phyloP scores from a whole-genome alignment of 2,113 vertebrate species.

The Daboia siamensis region DNA sequence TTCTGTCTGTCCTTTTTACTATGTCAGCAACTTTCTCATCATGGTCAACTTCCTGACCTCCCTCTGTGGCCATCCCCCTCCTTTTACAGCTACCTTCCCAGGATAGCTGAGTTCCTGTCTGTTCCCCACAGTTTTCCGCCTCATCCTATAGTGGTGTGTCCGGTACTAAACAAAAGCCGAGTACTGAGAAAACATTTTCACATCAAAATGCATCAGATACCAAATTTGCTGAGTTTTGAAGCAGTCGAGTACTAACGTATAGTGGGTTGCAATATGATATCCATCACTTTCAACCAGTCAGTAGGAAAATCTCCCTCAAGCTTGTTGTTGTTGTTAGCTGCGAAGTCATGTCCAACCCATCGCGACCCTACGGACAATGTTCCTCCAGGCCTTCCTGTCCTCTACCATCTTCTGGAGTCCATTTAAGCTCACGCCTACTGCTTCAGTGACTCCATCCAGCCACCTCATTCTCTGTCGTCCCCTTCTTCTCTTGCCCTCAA shows the following conservation, averaged over 20 bases:
- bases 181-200: background rate
- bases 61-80: background rate
- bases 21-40: background rate
- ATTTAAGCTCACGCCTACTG: no score
- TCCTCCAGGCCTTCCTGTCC: no score
- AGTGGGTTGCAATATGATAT: background rate
- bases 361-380: no score
- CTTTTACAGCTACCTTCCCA: background rate
- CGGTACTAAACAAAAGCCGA: background rate
- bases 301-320: background rate
- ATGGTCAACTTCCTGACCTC: background rate
- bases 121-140: background rate
- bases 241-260: background rate
- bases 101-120: background rate
- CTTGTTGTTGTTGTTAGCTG: no score
- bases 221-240: background rate
- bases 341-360: no score
- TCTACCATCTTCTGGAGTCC: no score
- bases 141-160: background rate
- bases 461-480: no score
- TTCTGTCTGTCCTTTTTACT: background rate
- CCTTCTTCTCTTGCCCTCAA: no score
- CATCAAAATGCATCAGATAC: background rate
- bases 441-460: no score
- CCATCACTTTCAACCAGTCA: background rate